Evolutionary conservation across 2,888 invertebrate genomes (phyloP).

Genomic region (Aethes cnicana): DNA sequence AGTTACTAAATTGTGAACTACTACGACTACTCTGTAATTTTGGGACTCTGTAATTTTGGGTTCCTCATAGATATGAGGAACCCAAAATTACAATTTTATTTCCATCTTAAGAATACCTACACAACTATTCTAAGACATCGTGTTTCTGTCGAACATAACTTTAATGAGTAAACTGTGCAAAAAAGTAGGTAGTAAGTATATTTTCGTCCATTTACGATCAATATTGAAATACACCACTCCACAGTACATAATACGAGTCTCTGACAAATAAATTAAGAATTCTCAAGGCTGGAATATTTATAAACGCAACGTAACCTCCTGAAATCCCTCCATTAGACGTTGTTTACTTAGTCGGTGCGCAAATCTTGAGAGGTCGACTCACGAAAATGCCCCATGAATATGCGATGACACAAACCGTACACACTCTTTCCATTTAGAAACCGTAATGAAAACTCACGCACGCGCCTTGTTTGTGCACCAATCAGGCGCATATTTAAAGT

Average conservation of each 20-base stretch:
- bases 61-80: too few species aligned
- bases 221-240: neutral
- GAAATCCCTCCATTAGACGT: conserved; percentile 78
- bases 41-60: too few species aligned
- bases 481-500: conserved; percentile 56
- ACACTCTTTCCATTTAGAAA: conserved; percentile 80
- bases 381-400: conserved; percentile 81
- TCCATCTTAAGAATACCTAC: too few species aligned
- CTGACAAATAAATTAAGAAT: conserved; percentile 26
- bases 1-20: too few species aligned
- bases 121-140: too few species aligned
- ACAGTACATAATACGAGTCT: neutral
- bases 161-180: too few species aligned
- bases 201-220: too few species aligned
- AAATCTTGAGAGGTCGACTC: conserved; percentile 79
- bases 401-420: conserved; percentile 81
- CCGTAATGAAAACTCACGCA: conserved; percentile 77
- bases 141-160: too few species aligned
- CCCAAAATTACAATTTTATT: too few species aligned
- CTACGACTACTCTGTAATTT: too few species aligned
- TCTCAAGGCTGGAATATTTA: conserved; percentile 40
- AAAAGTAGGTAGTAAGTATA: too few species aligned
- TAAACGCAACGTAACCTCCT: conserved; percentile 68
- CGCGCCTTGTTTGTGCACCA: conserved; percentile 68
- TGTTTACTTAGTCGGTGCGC: conserved; percentile 77